Base-by-base conservation (phyloP, 2,113 vertebrate species). In the Lepus timidus region DNA sequence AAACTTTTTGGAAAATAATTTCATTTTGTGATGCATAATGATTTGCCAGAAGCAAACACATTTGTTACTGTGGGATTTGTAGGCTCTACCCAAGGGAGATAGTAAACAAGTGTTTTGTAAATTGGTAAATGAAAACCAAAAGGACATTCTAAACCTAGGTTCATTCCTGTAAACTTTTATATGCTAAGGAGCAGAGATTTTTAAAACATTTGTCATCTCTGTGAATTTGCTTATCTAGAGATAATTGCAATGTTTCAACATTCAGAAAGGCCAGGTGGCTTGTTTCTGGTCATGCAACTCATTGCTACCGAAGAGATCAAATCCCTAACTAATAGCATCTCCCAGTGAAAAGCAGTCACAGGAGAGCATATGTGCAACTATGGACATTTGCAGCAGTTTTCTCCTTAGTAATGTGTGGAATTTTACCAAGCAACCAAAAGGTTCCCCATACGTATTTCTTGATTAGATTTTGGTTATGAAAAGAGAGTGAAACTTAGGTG, bases 1-100 rank as follows among this genome's bases (percentile, higher is more conserved):
- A 31, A 29, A n/a, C 22, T 68, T 86, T 75, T 67, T 78, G 83
- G 52, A 96, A 96, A 92, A 62, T 3, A 70, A 52, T 65, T 75
- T 71, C 33, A 65, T 52, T 74, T 27, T 51, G 14, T 9, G 1
- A 33, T 44, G 1, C 11, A 9, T 70, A 51, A 65, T 61, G 39
- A 9, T 68, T 61, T 92, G 33, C 62, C n/a, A 62, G 55, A 85
- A 88, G 33, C n/a, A 85, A 85, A 82, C 1, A 58, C 6, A 76
- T 11, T 55, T 70, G 29, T 84, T 31, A 52, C 8, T 36, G 12
- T 51, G n/a, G 44, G n/a, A 29, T n/a, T 16, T 3, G 39, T 23
- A 82, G n/a, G 44, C 20, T 20, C 51, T n/a, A 25, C 16, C 9
- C 17, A 51, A 4, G 58, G 64, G 29, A 20, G n/a, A 83, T 1